These are phyloP conservation scores for Lithobates pipiens DNA, from an alignment of 2,797 vertebrate species.

Conservation along the genomic window DNA sequence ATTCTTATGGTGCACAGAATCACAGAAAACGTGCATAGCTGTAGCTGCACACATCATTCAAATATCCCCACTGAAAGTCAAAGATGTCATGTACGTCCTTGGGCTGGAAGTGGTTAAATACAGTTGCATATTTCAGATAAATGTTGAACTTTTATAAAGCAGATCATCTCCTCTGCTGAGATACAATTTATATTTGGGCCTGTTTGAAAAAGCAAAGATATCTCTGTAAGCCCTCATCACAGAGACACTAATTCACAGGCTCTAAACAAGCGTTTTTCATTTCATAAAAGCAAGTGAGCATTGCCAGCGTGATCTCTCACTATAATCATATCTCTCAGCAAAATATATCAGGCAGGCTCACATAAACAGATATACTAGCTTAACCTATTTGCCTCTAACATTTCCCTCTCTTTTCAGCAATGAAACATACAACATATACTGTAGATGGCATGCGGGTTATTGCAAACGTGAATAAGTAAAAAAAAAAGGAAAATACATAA, in stretches of 20 bases:
- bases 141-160: not conserved
- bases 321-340: not conserved
- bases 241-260: not conserved
- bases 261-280: conserved; percentile 24
- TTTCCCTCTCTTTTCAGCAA: not conserved
- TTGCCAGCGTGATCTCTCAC: not conserved
- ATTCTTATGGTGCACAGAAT: no score
- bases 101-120: no score
- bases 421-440: not conserved
- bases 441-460: not conserved
- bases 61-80: no score
- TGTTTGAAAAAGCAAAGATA: conserved; percentile 13
- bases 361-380: not conserved
- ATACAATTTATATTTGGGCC: not conserved
- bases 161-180: not conserved
- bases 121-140: not conserved
- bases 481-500: not conserved
- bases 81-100: no score
- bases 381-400: not conserved
- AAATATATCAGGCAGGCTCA: not conserved
- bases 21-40: no score
- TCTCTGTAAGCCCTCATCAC: conserved; percentile 13
- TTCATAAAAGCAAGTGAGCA: not conserved
- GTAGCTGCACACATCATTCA: no score
- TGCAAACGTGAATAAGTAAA: no score